Conservation (phyloP, 2,797 vertebrate genomes). For the Mus minutoides region DNA sequence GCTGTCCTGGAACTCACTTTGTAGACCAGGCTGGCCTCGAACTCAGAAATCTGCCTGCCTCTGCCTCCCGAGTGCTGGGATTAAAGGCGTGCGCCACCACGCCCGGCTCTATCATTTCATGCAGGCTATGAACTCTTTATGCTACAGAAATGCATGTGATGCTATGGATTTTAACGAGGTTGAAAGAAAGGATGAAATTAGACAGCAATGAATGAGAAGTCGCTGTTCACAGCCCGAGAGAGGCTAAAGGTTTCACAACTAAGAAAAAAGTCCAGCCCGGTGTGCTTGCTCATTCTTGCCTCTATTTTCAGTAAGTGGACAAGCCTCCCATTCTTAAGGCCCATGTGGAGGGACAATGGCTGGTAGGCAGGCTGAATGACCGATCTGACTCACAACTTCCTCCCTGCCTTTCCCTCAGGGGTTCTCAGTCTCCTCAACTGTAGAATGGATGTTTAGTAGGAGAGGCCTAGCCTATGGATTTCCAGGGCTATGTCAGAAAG, state of each 20-base stretch:
- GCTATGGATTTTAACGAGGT: not conserved
- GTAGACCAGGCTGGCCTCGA: no score
- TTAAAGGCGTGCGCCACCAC: no score
- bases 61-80: no score
- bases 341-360: not conserved
- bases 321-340: constrained; percentile 44
- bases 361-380: not conserved
- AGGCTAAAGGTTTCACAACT: not conserved
- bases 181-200: not conserved
- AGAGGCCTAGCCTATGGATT: not conserved
- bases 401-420: not conserved
- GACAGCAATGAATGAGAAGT: not conserved
- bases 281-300: not conserved
- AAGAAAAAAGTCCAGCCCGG: not conserved
- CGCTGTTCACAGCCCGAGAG: not conserved
- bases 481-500: not conserved
- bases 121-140: not conserved
- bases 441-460: constrained; percentile 3
- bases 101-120: no score
- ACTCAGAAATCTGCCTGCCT: no score
- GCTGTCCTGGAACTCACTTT: no score
- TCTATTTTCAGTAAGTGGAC: not conserved
- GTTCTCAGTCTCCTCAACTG: constrained; percentile 1
- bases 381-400: not conserved
- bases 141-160: not conserved